Base-by-base conservation (phyloP, 2,888 invertebrate species). In the Hypsopygia costalis region DNA sequence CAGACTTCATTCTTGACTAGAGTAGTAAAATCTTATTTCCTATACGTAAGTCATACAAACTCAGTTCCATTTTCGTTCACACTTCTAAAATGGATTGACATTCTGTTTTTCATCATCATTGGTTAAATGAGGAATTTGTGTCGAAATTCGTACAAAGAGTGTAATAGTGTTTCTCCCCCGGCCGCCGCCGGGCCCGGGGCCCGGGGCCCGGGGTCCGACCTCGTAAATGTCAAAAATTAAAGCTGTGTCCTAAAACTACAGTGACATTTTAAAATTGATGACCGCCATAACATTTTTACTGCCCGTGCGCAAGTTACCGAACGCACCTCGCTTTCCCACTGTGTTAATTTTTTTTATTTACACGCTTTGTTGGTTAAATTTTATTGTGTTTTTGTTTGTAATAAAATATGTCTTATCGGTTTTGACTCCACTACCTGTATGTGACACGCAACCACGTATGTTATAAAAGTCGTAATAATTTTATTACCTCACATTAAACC, bases 161-260 rank as follows among this genome's bases (percentile, higher is more conserved):
- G 16, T 3, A 4, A 2, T 4, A 16, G 32, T 10, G 8, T 11
- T 6, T 31, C 16, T 11, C 12, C 25, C 27, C 7, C 7, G 10
- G 20, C 6, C n/a, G 21, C 30, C 40, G 31, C 38, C 44, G 34
- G 12, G 29, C 32, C 43, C 33, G n/a, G n/a, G n/a, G n/a, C n/a
- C n/a, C n/a, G n/a, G n/a, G n/a, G n/a, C n/a, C n/a, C 53, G 52
- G 48, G 51, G 46, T 50, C 54, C 43, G 32, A 37, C 34, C 51
- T 52, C 44, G 61, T 85, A 81, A 85, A 83, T 46, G 81, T 83
- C 83, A 75, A 66, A 80, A 79, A 73, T 69, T 72, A 74, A 81
- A 75, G 61, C 66, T 67, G 54, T 52, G 55, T 57, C 56, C 65
- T 71, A 74, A 81, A 80, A 69, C 73, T 62, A 69, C 70, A 69